A percentile compares a stretch with the other conserved stretches of the same genome.
These are phyloP conservation scores for Leptinotarsa lineolata DNA, from an alignment of 1,140 invertebrate genomes.

Conservation along the genomic window DNA sequence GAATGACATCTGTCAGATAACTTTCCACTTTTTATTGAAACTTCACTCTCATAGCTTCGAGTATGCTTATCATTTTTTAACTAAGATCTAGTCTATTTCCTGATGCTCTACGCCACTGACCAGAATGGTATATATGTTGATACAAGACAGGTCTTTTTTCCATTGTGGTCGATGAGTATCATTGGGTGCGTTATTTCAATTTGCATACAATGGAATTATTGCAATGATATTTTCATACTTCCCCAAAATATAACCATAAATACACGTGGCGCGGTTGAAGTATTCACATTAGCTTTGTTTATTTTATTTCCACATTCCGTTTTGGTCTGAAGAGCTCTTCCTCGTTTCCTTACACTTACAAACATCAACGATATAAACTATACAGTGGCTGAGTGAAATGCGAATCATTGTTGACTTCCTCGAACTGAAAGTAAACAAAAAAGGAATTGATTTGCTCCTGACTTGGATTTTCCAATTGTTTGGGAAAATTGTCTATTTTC, in stretches of 20 bases:
- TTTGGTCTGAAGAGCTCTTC: background rate
- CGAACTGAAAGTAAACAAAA: too few species aligned
- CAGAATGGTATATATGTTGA: constrained; percentile 19
- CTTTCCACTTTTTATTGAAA: too few species aligned
- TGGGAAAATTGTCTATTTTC: too few species aligned
- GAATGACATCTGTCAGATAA: too few species aligned
- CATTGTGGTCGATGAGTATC: constrained; percentile 31
- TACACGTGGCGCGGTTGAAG: constrained; percentile 15
- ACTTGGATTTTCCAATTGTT: too few species aligned
- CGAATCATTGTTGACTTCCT: too few species aligned
- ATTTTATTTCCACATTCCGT: constrained; percentile 7
- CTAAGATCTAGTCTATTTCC: background rate
- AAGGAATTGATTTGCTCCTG: too few species aligned
- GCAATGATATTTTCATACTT: constrained; percentile 34
- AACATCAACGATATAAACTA: too few species aligned
- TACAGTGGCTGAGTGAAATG: too few species aligned
- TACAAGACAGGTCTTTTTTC: constrained; percentile 18
- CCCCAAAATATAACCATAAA: constrained; percentile 27
- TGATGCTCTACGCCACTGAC: background rate
- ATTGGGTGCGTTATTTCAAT: constrained; percentile 24
- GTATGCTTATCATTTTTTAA: too few species aligned
- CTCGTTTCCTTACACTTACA: background rate
- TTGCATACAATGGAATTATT: constrained; percentile 35
- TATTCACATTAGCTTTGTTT: constrained; percentile 12
- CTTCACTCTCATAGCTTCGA: too few species aligned